Percentiles rank a stretch among this genome's conserved stretches.
These are phyloP conservation scores for Panagrolaimus sp. DNA, from an alignment of 1,140 invertebrate genomes.

Conservation along the genomic window DNA sequence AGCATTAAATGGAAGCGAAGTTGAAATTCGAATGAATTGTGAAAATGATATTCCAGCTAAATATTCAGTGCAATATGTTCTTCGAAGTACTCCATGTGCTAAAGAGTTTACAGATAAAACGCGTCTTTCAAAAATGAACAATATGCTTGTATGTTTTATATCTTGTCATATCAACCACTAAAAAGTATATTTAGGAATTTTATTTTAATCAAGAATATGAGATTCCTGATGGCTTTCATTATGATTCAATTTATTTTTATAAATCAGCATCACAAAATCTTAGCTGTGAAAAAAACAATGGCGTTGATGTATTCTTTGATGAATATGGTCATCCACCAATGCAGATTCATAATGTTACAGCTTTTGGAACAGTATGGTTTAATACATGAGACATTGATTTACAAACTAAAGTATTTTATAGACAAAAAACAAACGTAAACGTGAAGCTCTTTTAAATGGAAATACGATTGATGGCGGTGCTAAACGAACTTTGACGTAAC, in stretches of 20 bases:
- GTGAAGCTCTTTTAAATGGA: constrained; percentile 47
- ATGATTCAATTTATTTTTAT: constrained; percentile 48
- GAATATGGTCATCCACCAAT: constrained; percentile 27
- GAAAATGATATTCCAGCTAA: constrained; percentile 24
- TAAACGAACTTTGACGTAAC: constrained; percentile 41
- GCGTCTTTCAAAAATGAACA: constrained; percentile 36
- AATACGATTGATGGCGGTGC: constrained; percentile 53
- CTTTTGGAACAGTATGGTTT: constrained; percentile 12
- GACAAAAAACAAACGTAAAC: constrained; percentile 24
- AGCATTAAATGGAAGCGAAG: constrained; percentile 54
- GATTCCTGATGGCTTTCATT: constrained; percentile 47
- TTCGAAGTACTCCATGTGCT: constrained; percentile 54
- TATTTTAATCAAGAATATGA: constrained; percentile 52
- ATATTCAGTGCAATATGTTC: constrained; percentile 49
- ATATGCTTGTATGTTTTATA: constrained; percentile 42
- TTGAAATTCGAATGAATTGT: constrained; percentile 45
- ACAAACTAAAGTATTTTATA: too few species aligned
- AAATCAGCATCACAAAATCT: constrained; percentile 42
- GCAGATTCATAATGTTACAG: constrained; percentile 41
- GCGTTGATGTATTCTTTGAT: constrained; percentile 32
- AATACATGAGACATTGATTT: too few species aligned
- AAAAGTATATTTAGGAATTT: constrained; percentile 46
- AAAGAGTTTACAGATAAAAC: constrained; percentile 50
- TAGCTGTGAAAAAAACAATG: constrained; percentile 43
- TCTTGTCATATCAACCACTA: constrained; percentile 11